Evolutionary conservation across 2,113 vertebrate genomes (phyloP).

Genomic region (Orcinus orca): DNA sequence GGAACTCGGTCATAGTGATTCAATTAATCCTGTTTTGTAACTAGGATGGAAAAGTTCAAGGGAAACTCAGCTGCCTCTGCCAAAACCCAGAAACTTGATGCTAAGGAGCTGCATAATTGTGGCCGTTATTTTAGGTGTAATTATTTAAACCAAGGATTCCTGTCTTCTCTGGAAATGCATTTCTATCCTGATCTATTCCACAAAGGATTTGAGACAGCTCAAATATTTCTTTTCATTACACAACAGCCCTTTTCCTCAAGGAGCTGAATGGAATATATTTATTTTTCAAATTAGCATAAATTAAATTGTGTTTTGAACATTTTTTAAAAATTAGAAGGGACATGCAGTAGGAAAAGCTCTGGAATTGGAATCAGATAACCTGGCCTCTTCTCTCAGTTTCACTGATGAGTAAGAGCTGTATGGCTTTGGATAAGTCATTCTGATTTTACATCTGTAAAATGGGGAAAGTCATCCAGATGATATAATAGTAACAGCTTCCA

Average conservation of each 20-base stretch:
- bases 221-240: slow-evolving; percentile 52
- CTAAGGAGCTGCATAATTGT: slow-evolving; percentile 43
- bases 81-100: slow-evolving; percentile 25
- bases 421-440: neutral
- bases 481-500: neutral
- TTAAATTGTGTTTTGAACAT: slow-evolving; percentile 47
- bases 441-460: neutral
- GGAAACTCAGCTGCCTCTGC: neutral
- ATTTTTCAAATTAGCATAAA: slow-evolving; percentile 61
- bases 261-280: slow-evolving; percentile 41
- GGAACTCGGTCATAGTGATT: slow-evolving; percentile 12
- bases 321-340: slow-evolving; percentile 38
- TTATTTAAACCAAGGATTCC: slow-evolving; percentile 51
- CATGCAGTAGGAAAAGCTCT: neutral
- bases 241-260: slow-evolving; percentile 4
- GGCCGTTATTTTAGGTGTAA: slow-evolving; percentile 40
- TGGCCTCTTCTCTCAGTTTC: neutral
- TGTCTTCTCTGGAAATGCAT: slow-evolving; percentile 45
- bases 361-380: neutral
- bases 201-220: slow-evolving; percentile 35
- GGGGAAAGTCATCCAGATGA: neutral
- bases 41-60: slow-evolving; percentile 45
- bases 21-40: slow-evolving; percentile 52
- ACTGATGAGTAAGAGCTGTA: neutral
- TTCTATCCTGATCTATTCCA: slow-evolving; percentile 28